Evolutionary conservation across 2,888 invertebrate genomes (phyloP), one percentile per base, ranked within the genome.

Genomic region (Gandaritis pyraliata): DNA sequence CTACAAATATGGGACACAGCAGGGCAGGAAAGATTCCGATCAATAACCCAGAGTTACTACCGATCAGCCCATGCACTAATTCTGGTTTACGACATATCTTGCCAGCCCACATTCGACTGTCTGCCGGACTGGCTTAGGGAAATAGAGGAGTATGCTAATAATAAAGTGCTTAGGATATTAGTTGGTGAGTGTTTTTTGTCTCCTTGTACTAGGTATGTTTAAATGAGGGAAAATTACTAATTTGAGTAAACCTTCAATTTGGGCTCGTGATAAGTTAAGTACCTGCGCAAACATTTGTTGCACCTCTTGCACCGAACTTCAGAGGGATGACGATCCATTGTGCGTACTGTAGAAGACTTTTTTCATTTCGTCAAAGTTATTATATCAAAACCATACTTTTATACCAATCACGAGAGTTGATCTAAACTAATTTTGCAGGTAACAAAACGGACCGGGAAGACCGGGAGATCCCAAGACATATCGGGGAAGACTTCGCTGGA

Each of bases 1-100:
- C 93, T 99, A 62, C 99, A 99, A 95, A 99, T 99, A 83, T 99
- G 99, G 99, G 99, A 99, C 82, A 99, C 99, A 11, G 99, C 99
- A 1, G 99, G 99, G 0, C 99, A 99, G 87, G 99, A 99, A 86
- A 93, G 97, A 72, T 99, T 99, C 87, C 95, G 99, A 59, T 98
- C 98, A 3, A 99, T 99, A 72, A 99, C 99, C 1, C 99, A 99
- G 86, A 98, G 98, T 85, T 99, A 99, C 90, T 99, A 99, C 85
- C 94, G 98, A 75, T 98, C 98, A 65, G 99, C 99, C 0, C 98
- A 99, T 88, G 99, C 99, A 11, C 94, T 99, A 55, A 99, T 99
- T 74, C 93, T 99, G 75, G 98, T 98, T 56, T 99, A 99, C 83
- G 99, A 99, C 91, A 98, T 99, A 81, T 98, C 98, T 79, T 98